These are phyloP conservation scores for Caenorhabditis japonica DNA, from an alignment of 2,888 invertebrate species.

Conservation along the genomic window DNA sequence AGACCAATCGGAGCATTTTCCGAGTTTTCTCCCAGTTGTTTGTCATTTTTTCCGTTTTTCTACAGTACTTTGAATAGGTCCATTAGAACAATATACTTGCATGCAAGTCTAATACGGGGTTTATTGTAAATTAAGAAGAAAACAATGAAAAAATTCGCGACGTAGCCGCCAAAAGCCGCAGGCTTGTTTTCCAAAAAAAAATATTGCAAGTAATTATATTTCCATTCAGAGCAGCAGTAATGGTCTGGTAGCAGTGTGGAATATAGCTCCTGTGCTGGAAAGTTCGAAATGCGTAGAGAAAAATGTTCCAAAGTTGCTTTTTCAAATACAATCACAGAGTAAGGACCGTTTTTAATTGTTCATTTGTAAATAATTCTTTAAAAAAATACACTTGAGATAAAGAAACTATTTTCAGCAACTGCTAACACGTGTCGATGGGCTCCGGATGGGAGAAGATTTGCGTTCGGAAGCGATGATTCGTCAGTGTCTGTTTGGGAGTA, in stretches of 20 bases:
- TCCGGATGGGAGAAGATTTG: slow-evolving; percentile 57
- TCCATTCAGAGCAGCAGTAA: slow-evolving; percentile 49
- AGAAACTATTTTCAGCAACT: slow-evolving; percentile 60
- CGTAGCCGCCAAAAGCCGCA: too few species aligned
- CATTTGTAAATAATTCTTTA: too few species aligned
- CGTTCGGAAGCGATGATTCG: slow-evolving; percentile 60
- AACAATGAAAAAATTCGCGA: slow-evolving; percentile 29
- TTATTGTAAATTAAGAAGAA: slow-evolving; percentile 32
- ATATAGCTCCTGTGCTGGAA: slow-evolving; percentile 53
- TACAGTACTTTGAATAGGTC: too few species aligned
- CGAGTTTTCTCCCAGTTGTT: too few species aligned
- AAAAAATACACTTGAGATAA: too few species aligned
- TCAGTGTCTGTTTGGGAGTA: slow-evolving; percentile 58
- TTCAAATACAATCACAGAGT: slow-evolving; percentile 37
- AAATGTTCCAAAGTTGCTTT: slow-evolving; percentile 44
- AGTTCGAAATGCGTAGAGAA: slow-evolving; percentile 34
- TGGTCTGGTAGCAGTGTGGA: slow-evolving; percentile 69
- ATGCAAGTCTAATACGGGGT: too few species aligned
- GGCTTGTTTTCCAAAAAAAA: slow-evolving; percentile 5
- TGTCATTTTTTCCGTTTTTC: too few species aligned
- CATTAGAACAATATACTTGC: too few species aligned
- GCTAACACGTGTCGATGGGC: slow-evolving; percentile 73
- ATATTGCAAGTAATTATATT: background rate
- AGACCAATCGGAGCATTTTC: too few species aligned
- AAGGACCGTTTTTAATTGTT: background rate